Evolutionary conservation across 2,113 vertebrate genomes (phyloP), one percentile per base, ranked within the genome.

Genomic region (Grallaria varia): DNA sequence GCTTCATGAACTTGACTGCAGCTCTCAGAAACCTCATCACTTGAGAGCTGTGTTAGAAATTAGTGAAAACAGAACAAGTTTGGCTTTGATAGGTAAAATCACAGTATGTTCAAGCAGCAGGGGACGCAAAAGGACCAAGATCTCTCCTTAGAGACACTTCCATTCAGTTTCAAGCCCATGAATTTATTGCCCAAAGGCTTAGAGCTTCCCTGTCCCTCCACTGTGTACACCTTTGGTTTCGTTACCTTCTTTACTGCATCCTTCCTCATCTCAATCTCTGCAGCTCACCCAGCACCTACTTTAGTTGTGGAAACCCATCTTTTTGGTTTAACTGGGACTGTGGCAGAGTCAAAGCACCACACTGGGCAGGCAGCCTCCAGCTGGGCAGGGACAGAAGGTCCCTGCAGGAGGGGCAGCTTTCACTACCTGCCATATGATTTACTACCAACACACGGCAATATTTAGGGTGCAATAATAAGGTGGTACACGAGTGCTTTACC

Each of bases 401-500:
- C 30, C 63, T 21, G 30, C 64, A 31, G 0, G 6, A 87, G 40
- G 49, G 20, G 67, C 56, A 62, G 52, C 67, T 93, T n/a, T n/a
- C 82, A 19, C 74, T 68, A 63, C 72, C 37, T 2, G 1, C 64
- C 25, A 4, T 10, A 10, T 7, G 40, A 90, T 90, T 88, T 78
- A 77, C 78, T 50, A 25, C 40, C 59, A 42, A 42, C 60, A 62
- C 49, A 64, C 0, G 1, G 68, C 63, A 85, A 73, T 83, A 59
- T 87, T 90, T 52, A 95, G 90, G 47, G 37, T 9, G 72, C 91
- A 89, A 72, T 68, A 85, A 93, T 67, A 91, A 76, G 91, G 94
- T 9, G 3, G 53, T 47, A 68, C 74, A 66, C 0, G 4, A 95
- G 75, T 37, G 76, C 78, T 93, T 96, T 88, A 95, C 86, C 94